Base-by-base conservation (phyloP, 2,888 invertebrate genomes). In the Euphydryas editha region DNA sequence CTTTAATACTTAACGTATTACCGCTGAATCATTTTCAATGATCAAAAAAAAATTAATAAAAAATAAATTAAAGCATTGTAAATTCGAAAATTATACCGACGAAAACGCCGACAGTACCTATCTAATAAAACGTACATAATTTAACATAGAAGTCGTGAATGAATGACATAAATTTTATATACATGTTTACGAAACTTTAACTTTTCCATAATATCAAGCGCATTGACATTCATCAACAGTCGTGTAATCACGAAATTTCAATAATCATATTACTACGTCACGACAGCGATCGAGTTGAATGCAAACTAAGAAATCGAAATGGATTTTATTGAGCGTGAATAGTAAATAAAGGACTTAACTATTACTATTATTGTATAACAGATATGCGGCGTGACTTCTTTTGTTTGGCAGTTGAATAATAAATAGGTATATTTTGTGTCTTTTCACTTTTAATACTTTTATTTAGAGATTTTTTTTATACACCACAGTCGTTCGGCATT, bases 211-310 rank as follows among this genome's bases (percentile, higher is more conserved):
- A 62, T 51, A 59, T 30, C 30, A 37, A 57, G 30, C 49, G 24
- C 58, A 58, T 60, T 66, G 58, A 56, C 59, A 68, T 69, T 69
- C 62, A 69, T 69, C 64, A 64, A 37, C 62, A 54, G 46, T 51
- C 20, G 62, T 59, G 64, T 60, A 61, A 55, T 61, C 61, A 64
- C 58, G 67, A 70, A 65, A 24, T 46, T 62, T 60, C 54, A 62
- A 65, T 64, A 70, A 54, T 56, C 62, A 47, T 49, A 57, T 67
- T 46, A 60, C 55, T 62, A 56, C 37, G 61, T 63, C 69, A 63
- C 59, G 63, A 71, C 59, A 60, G 44, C 37, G 39, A 63, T 64
- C 36, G 49, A 36, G 47, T 56, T 68, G 68, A 58, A 65, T 68
- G 65, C 61, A 36, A 65, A 65, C 15, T 49, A 46, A 55, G 58